Conservation (phyloP, 2,113 vertebrate species). For the human region GRCh38 chr4:174111501-174112000, state of each 20-base stretch:
- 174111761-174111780: constrained; percentile 89
- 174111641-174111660: constrained; percentile 87
- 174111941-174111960: constrained; percentile 72
- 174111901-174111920: constrained; percentile 76
- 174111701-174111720: constrained; percentile 94
- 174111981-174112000: constrained; percentile 67
- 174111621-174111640: constrained; percentile 81
- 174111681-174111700: constrained; percentile 94
- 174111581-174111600: constrained; percentile 73
- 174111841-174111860: constrained; percentile 81
- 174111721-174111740: constrained; percentile 90
- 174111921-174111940: constrained; percentile 78
- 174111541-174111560: constrained; percentile 89
- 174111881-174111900: constrained; percentile 68
- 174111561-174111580: constrained; percentile 90
- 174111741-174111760: constrained; percentile 88
- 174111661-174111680: constrained; percentile 90
- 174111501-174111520: constrained; percentile 83
- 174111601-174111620: constrained; percentile 80
- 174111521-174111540: constrained; percentile 85
- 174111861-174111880: constrained; percentile 80
- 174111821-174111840: constrained; percentile 84
- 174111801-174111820: constrained; percentile 86
- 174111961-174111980: constrained; percentile 62
- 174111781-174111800: constrained; percentile 90